Evolutionary conservation across 1,140 invertebrate species (phyloP).

Genomic region (Anthonomus grandis): DNA sequence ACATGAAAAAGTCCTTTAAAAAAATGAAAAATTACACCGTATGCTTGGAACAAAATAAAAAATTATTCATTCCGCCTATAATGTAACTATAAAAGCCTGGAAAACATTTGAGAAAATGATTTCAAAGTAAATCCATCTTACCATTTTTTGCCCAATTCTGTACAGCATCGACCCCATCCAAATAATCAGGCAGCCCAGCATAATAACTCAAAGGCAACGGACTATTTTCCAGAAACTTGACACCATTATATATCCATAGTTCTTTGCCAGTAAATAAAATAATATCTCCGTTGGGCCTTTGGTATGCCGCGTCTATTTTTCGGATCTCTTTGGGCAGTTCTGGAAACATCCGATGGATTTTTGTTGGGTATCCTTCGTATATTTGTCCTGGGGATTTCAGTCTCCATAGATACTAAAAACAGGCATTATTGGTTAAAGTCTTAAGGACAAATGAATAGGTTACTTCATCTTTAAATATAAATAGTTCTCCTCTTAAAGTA

Average conservation of each 20-base stretch:
- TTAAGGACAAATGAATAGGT: constrained; percentile 13
- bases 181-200: constrained; percentile 56
- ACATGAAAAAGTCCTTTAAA: no score
- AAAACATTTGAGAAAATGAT: no score
- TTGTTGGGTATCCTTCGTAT: constrained; percentile 60
- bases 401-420: constrained; percentile 60
- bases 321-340: constrained; percentile 58
- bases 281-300: constrained; percentile 68
- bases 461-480: constrained; percentile 72
- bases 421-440: background rate
- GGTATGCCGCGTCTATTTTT: constrained; percentile 72
- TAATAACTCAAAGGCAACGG: constrained; percentile 58
- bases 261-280: constrained; percentile 68
- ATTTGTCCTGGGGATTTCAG: constrained; percentile 52
- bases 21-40: no score
- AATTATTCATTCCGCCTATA: no score
- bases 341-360: constrained; percentile 58
- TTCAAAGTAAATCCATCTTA: constrained; percentile 32
- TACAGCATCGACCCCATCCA: constrained; percentile 67
- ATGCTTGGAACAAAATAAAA: no score
- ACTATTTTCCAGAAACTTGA: constrained; percentile 55
- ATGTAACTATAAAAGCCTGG: no score
- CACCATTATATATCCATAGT: constrained; percentile 65
- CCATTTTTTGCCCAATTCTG: constrained; percentile 61
- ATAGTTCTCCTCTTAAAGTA: constrained; percentile 63